Base-by-base conservation (phyloP, 2,113 vertebrate genomes). In the Etia nguti region DNA sequence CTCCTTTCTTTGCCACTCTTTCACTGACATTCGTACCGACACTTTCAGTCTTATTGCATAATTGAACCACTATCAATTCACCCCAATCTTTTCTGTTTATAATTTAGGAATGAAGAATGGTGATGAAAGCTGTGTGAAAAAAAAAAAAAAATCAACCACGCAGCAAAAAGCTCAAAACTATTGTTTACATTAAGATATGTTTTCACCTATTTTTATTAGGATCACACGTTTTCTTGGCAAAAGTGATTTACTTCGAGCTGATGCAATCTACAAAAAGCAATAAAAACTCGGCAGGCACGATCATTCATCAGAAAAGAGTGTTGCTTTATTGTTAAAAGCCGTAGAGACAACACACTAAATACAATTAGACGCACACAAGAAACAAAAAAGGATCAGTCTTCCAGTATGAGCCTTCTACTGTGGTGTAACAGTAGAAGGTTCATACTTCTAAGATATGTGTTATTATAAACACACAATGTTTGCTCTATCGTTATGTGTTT, bases 261-360 rank as follows among this genome's bases (percentile, higher is more conserved):
- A 94, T 94, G 89, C 92, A 92, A 96, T 96, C 92, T 94, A 85
- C 65, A 48, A 84, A 91, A 94, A 86, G 92, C 90, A 93, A 95
- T 95, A 95, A 93, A 94, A 94, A 90, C 86, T 81, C 77, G 81
- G 73, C 43, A 15, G 87, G 59, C 62, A 80, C 80, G 88, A 93
- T 94, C 93, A 92, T 93, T 95, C 88, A 88, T 95, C 92, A 94
- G 82, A 86, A 82, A 82, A 88, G 52, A 52, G 82, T 54, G 80
- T 59, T 60, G 83, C 85, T 86, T 88, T 75, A 82, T 86, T 94
- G 80, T 92, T 89, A 84, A 87, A 85, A 79, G 81, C 86, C 59
- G 16, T 82, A 62, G 89, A 92, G 84, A 89, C 62, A 80, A 86
- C 83, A 81, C 75, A 75, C 79, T 86, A 46, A 6, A 81, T 50